These are phyloP conservation scores for Heliconius himera DNA, from an alignment of 1,140 invertebrate species.

Conservation along the genomic window DNA sequence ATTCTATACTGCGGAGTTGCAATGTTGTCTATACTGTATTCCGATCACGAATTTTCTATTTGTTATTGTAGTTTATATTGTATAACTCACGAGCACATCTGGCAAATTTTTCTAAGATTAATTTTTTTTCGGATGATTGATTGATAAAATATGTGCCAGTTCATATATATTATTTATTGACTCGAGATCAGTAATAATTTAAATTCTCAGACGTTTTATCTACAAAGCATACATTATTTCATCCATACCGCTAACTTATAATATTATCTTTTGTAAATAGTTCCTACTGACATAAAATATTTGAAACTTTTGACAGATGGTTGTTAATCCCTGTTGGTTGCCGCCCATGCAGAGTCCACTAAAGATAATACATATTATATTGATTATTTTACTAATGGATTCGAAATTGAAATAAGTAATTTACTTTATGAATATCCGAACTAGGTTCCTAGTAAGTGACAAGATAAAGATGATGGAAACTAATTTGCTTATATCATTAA, in stretches of 20 bases:
- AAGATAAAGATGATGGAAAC: neutral
- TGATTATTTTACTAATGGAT: constrained; percentile 41
- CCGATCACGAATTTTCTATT: constrained; percentile 33
- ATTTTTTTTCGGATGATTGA: constrained; percentile 15
- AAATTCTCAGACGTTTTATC: neutral
- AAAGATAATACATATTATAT: constrained; percentile 38
- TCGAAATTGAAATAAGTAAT: constrained; percentile 26
- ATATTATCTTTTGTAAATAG: constrained; percentile 10
- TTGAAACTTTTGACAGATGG: constrained; percentile 31
- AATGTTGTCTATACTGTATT: constrained; percentile 26
- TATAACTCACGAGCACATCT: constrained; percentile 27
- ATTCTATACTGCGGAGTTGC: constrained; percentile 24
- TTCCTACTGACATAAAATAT: constrained; percentile 27
- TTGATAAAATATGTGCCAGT: constrained; percentile 10
- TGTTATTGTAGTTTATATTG: constrained; percentile 31
- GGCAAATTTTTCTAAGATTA: no score
- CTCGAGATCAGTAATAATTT: neutral
- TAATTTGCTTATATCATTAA: neutral
- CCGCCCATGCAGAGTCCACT: constrained; percentile 32
- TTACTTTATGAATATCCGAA: neutral
- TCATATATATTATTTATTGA: constrained; percentile 4
- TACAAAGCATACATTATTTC: neutral
- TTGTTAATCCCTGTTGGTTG: constrained; percentile 35
- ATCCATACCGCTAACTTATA: neutral
- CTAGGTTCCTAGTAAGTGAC: neutral